Evolutionary conservation across 2,888 invertebrate genomes (phyloP).

Genomic region (Antitype chi): DNA sequence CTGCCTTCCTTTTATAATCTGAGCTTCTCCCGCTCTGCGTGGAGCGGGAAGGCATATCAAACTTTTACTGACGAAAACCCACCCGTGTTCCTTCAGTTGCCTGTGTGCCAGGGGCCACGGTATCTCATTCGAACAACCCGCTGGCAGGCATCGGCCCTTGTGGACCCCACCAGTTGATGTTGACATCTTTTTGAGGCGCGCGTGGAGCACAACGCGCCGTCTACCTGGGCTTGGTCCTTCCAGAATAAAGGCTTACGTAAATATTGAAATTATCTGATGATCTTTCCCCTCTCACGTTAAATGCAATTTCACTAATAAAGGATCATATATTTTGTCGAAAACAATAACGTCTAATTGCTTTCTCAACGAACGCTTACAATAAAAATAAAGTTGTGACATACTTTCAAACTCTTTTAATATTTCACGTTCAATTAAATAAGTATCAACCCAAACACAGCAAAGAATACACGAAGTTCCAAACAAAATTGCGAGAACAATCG

Average conservation of each 20-base stretch:
- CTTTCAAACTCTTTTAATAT: slow-evolving; percentile 1
- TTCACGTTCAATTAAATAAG: slow-evolving; percentile 9
- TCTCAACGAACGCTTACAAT: neutral
- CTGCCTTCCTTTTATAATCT: too few species aligned
- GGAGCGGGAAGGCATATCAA: too few species aligned
- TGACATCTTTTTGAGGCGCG: too few species aligned
- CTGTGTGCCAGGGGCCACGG: too few species aligned
- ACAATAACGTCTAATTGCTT: neutral
- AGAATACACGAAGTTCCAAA: slow-evolving; percentile 27
- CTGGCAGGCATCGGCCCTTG: too few species aligned
- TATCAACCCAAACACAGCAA: slow-evolving; percentile 1
- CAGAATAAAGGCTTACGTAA: neutral
- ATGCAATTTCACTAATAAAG: neutral
- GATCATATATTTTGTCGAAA: neutral
- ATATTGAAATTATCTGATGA: neutral
- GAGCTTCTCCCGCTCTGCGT: too few species aligned
- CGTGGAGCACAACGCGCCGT: too few species aligned
- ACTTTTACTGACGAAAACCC: too few species aligned
- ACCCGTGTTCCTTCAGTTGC: too few species aligned
- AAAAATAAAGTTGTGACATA: slow-evolving; percentile 18
- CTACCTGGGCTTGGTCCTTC: too few species aligned
- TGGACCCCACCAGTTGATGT: too few species aligned
- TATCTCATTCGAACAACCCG: too few species aligned
- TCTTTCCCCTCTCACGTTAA: neutral
- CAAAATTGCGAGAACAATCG: slow-evolving; percentile 45